Evolutionary conservation across 2,113 vertebrate species (phyloP).

Genomic region (Platysternon megacephalum): DNA sequence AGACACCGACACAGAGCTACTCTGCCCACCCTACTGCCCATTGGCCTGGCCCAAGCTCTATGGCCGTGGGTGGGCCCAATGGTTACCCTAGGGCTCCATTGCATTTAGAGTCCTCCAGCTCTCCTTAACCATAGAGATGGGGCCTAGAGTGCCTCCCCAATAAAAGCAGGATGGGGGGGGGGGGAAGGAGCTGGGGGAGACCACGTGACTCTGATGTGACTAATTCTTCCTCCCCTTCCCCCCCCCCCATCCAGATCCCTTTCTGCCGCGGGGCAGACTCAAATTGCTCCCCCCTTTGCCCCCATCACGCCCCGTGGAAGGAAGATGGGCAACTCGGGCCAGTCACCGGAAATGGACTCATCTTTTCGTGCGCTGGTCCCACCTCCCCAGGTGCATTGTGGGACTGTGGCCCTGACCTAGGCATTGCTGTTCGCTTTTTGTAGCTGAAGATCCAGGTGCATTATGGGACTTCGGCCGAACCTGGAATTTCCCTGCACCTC

Average conservation of each 20-base stretch:
- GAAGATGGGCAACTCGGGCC: background rate
- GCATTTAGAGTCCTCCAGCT: background rate
- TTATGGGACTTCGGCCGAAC: background rate
- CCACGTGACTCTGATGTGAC: background rate
- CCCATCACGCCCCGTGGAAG: background rate
- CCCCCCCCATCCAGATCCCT: background rate
- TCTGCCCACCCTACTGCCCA: background rate
- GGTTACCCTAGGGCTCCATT: background rate
- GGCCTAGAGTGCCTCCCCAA: background rate
- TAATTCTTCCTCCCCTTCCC: background rate
- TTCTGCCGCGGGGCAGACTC: background rate
- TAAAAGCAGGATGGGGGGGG: background rate
- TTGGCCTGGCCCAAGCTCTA: background rate
- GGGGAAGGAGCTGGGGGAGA: background rate
- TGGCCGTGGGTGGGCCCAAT: background rate
- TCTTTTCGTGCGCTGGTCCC: background rate
- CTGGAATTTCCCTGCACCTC: background rate
- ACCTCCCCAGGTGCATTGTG: background rate
- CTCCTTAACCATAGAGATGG: background rate
- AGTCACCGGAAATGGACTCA: background rate
- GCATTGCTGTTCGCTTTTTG: background rate
- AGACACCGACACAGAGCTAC: background rate
- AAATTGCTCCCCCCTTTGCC: background rate
- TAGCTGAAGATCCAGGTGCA: background rate
- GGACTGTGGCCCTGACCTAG: background rate